A percentile compares a stretch with the other conserved stretches of the same genome.
phyloP scores from a whole-genome alignment of 2,888 invertebrate species.

The Drosophila rubida region DNA sequence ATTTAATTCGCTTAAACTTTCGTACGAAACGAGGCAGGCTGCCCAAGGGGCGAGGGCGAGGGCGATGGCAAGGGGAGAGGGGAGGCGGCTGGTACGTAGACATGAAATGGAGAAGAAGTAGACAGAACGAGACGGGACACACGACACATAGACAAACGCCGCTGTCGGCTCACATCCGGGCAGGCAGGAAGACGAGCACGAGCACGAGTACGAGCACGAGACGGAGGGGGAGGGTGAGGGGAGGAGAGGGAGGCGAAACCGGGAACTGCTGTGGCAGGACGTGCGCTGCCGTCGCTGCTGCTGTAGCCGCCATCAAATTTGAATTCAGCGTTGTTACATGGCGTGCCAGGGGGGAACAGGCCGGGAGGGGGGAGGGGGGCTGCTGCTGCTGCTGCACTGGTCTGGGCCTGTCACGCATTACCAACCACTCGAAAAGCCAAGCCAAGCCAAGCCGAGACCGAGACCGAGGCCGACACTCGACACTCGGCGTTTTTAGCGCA shows the following conservation, averaged over 20 bases:
- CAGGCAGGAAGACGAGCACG: constrained; percentile 35
- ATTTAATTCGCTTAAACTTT: constrained; percentile 80
- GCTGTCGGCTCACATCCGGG: constrained; percentile 70
- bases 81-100: constrained; percentile 6
- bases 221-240: neutral
- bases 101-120: constrained; percentile 10
- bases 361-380: neutral
- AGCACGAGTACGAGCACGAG: neutral
- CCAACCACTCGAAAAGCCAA: constrained; percentile 63
- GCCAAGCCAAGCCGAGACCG: constrained; percentile 38
- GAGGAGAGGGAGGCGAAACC: neutral
- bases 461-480: constrained; percentile 54
- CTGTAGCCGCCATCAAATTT: constrained; percentile 75
- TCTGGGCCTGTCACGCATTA: constrained; percentile 73
- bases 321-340: constrained; percentile 59
- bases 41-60: neutral
- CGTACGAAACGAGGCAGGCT: constrained; percentile 21
- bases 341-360: no score
- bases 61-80: neutral
- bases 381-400: constrained; percentile 16
- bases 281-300: constrained; percentile 51
- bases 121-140: constrained; percentile 33
- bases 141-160: constrained; percentile 68
- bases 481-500: constrained; percentile 73
- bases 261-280: constrained; percentile 40